These are phyloP conservation scores for Odontomyia ornata DNA, from an alignment of 2,888 invertebrate species.

Conservation along the genomic window DNA sequence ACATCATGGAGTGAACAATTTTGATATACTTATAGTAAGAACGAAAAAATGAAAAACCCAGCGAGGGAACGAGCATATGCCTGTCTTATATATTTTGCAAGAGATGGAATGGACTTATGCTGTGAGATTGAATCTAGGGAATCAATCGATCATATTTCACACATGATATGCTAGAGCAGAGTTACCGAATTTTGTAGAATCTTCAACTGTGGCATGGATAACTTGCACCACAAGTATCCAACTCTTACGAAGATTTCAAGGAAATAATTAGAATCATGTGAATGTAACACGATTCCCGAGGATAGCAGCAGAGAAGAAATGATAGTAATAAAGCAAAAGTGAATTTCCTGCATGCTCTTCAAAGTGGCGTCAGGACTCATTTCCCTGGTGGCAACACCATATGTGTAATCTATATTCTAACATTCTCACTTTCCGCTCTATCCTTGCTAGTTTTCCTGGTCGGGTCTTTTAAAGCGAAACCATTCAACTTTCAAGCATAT, in stretches of 20 bases:
- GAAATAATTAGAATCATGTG: too few relatives aligned
- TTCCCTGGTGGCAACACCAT: not conserved
- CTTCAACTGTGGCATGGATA: not conserved
- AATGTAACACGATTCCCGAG: too few relatives aligned
- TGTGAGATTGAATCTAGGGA: not conserved
- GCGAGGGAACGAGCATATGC: not conserved
- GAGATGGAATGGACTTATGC: not conserved
- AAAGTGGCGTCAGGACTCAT: too few relatives aligned
- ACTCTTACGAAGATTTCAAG: not conserved
- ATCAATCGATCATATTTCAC: not conserved
- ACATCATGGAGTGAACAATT: constrained; percentile 12
- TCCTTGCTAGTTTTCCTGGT: not conserved
- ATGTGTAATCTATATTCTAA: not conserved
- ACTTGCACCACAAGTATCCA: not conserved
- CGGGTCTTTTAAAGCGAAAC: not conserved
- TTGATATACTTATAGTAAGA: constrained; percentile 21
- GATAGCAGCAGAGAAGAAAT: too few relatives aligned
- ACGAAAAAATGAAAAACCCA: not conserved
- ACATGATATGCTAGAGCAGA: not conserved
- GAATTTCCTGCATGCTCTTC: too few relatives aligned
- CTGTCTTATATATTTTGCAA: not conserved
- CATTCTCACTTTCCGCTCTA: not conserved
- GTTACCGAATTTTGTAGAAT: not conserved
- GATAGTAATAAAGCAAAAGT: too few relatives aligned
- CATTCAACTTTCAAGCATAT: too few relatives aligned